These are phyloP conservation scores for Eleutherodactylus coqui DNA, from an alignment of 2,797 vertebrate genomes.

Conservation along the genomic window DNA sequence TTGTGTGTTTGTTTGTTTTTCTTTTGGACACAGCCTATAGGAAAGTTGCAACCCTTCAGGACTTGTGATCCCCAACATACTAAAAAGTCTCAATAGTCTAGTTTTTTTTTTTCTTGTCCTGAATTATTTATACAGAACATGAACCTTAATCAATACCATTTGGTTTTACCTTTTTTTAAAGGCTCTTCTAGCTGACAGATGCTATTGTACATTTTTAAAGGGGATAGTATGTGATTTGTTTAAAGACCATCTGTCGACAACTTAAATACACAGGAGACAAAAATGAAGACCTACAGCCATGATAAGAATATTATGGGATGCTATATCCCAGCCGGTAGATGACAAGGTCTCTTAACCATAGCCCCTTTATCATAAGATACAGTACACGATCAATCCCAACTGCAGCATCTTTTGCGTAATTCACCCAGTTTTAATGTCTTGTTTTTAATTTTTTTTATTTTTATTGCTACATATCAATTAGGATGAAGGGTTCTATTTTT, in stretches of 20 bases:
- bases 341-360: neutral
- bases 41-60: neutral
- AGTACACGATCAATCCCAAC: neutral
- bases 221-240: neutral
- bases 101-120: neutral
- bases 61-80: neutral
- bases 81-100: neutral
- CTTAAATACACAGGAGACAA: neutral
- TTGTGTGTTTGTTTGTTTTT: neutral
- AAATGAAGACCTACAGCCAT: no score
- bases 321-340: neutral
- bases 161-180: neutral
- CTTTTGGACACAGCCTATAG: neutral
- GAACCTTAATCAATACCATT: neutral
- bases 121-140: neutral
- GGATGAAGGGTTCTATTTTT: slow-evolving; percentile 34
- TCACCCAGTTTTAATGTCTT: slow-evolving; percentile 15
- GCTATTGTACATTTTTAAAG: neutral
- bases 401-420: neutral
- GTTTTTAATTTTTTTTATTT: slow-evolving; percentile 40
- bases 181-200: neutral
- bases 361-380: neutral
- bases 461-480: slow-evolving; percentile 11
- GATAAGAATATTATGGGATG: neutral
- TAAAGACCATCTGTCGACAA: neutral